Evolutionary conservation across 2,888 invertebrate species (phyloP), one percentile per base, ranked within the genome.

Genomic region (Meloe dianella): DNA sequence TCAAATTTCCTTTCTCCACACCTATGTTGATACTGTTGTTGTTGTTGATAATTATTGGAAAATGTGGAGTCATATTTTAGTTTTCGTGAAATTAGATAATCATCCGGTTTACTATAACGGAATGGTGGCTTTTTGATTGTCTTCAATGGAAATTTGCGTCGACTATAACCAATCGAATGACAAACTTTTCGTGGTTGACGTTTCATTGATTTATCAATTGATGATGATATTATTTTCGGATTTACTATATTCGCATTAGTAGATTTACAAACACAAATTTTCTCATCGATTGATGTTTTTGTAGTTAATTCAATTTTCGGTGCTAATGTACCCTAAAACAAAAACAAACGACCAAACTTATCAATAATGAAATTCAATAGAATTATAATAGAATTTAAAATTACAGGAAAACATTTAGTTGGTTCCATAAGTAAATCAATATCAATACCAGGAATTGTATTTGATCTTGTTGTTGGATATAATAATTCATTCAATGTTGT

Each of bases 291-390:
- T 0, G 88, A 87, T 2, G 90, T 89, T 78, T 88, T 90, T 0
- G 91, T 90, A 4, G 88, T 86, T 64, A 91, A 85, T 82, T 91
- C 90, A 65, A 91, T 88, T 84, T 91, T 92, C 0, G 92, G 92
- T 1, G 90, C 87, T 57, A 91, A 84, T 56, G 91, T 90, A 59
- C 92, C 91, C 91, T 91, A 75, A 78, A 74, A 74, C 3, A 5
- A 9, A 7, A 47, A 8, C 7, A 56, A 17, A 58, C 29, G 41
- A 47, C 20, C 7, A 56, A 17, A 58, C 29, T 57, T 12, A 60
- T 29, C n/a, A 2, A 41, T 41, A 12, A 41, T 60, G 2, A 24
- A 27, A 20, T 63, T 51, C 27, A 60, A 10, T 38, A 32, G n/a
- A 27, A 2, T 27, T 27, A 27, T 27, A 27, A 27, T 27, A 27